Percentiles rank a stretch among this genome's conserved stretches.
These are phyloP conservation scores for Anticlea derivata DNA, from an alignment of 2,888 invertebrate species.

Conservation along the genomic window DNA sequence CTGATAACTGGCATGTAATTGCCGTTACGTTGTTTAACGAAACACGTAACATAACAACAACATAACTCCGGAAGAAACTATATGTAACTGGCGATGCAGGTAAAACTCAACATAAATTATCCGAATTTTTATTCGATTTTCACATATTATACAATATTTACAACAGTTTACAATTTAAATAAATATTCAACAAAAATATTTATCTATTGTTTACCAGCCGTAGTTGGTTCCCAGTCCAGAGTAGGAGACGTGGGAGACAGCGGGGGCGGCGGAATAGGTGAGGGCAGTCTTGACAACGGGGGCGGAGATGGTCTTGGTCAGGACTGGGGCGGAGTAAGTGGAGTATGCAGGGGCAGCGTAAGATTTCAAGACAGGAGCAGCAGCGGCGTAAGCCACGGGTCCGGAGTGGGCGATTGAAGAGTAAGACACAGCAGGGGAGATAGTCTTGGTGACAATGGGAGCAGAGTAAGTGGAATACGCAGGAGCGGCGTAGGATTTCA, in stretches of 20 bases:
- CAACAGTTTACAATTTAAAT: constrained; percentile 33
- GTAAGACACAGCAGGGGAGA: constrained; percentile 59
- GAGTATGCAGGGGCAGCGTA: constrained; percentile 52
- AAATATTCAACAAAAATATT: constrained; percentile 35
- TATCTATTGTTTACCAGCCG: constrained; percentile 59
- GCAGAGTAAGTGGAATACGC: constrained; percentile 61
- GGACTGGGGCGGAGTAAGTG: constrained; percentile 69
- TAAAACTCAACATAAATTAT: constrained; percentile 17
- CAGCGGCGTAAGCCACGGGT: constrained; percentile 49
- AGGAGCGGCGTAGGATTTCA: constrained; percentile 58
- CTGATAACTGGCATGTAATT: constrained; percentile 13
- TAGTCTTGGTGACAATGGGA: constrained; percentile 54
- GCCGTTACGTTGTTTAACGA: constrained; percentile 19
- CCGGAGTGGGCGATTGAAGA: constrained; percentile 59
- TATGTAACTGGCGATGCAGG: constrained; percentile 17
- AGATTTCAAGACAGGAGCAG: constrained; percentile 51
- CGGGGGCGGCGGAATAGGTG: constrained; percentile 82
- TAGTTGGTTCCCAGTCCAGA: constrained; percentile 81
- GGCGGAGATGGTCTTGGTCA: constrained; percentile 50
- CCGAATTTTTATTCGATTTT: constrained; percentile 38
- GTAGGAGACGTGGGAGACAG: constrained; percentile 86
- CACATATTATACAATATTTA: constrained; percentile 31
- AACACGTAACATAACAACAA: constrained; percentile 15
- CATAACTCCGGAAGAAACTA: constrained; percentile 16
- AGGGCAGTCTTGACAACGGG: constrained; percentile 62